Evolutionary conservation across 2,797 vertebrate species (phyloP), one percentile per base, ranked within the genome.

Genomic region (Cynopterus sphinx): DNA sequence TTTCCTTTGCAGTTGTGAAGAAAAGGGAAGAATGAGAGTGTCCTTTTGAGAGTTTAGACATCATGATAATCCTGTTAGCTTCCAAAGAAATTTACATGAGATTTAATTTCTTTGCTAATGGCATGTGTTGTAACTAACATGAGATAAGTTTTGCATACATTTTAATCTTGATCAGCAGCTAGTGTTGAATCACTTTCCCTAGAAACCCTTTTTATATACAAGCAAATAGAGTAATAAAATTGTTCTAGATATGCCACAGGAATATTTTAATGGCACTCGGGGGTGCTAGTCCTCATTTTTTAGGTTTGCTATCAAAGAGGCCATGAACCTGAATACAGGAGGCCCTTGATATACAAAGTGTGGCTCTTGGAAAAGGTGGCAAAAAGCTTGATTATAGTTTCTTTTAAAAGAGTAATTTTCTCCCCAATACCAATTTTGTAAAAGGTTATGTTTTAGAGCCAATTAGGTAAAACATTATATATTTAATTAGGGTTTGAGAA

Each of bases 1-100:
- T 90, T 94, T 96, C 68, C 49, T 96, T 92, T 88, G 33, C 36
- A 8, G 15, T 55, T 46, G 36, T 95, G n/a, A 83, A 92, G 36
- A n/a, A 6, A 65, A 90, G 46, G 81, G 83, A 79, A 51, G 75
- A 94, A 73, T 51, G 61, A 71, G 46, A 57, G 26, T 87, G 78
- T 84, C 94, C 41, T 77, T 84, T 85, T 63, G 59, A 75, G 87
- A 79, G 51, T 59, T 63, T 87, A 63, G 53, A 78, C 41, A 53
- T 79, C 33, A 0, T 53, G 55, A 17, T 89, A 68, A 86, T 92
- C 41, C 53, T 57, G 0, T 90, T 93, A 92, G 41, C 43, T 87
- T 82, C 74, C 39, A 67, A 73, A 59, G 49, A 79, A 59, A 55
- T 36, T 92, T 87, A 24, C 33, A 28, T 26, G 84, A 95, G 67